Percentiles rank a stretch among this genome's conserved stretches.
phyloP scores from a whole-genome alignment of 1,140 invertebrate species.

The Lepidurus apus region DNA sequence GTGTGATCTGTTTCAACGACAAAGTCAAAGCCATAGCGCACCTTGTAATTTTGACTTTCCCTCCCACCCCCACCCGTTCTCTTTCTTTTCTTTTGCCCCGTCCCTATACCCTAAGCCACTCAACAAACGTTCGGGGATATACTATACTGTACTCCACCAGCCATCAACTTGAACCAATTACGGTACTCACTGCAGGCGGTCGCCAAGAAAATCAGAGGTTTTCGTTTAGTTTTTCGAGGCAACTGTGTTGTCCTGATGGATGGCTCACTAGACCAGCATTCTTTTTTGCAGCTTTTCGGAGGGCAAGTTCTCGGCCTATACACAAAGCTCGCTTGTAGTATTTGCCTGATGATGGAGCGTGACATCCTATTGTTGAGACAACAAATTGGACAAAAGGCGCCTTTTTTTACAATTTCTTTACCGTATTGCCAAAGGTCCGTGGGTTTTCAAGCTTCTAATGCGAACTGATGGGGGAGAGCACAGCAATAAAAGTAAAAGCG shows the following conservation, averaged over 20 bases:
- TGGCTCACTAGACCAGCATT: not conserved
- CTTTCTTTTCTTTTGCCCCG: not conserved
- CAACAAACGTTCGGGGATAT: too few species aligned
- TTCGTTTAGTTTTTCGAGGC: not conserved
- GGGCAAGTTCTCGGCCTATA: too few species aligned
- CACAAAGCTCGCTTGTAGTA: too few species aligned
- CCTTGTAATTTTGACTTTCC: not conserved
- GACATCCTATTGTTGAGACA: conserved; percentile 8
- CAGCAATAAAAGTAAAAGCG: not conserved
- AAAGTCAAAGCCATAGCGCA: conserved; percentile 18
- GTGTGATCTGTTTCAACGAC: conserved; percentile 19
- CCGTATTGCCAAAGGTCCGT: not conserved
- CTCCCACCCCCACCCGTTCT: not conserved
- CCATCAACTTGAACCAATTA: conserved; percentile 19
- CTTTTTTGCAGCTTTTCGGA: too few species aligned
- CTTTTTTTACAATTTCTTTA: not conserved
- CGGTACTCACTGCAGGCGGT: not conserved
- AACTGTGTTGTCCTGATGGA: not conserved
- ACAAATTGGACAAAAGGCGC: not conserved
- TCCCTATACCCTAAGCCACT: not conserved
- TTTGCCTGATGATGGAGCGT: conserved; percentile 10
- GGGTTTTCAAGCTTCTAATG: not conserved
- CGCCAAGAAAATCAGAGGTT: not conserved
- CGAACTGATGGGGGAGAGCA: not conserved
- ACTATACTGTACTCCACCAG: not conserved